Conservation (phyloP, 1,140 invertebrate species). For the Nixonia krombeini region DNA sequence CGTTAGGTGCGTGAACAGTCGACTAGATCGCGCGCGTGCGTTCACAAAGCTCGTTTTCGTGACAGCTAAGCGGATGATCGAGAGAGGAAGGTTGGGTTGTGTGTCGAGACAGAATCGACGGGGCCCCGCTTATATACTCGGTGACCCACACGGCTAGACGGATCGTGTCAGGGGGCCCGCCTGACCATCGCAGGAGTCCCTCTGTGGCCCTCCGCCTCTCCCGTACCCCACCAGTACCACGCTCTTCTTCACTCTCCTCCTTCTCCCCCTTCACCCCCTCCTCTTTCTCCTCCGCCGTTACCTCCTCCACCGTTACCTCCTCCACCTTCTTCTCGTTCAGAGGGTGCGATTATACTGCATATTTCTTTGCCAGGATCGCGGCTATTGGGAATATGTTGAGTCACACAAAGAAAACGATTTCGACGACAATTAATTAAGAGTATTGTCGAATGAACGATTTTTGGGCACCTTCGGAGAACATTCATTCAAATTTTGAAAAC, state of each 20-base stretch:
- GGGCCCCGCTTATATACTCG: slow-evolving; percentile 70
- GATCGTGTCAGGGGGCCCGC: slow-evolving; percentile 51
- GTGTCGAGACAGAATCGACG: slow-evolving; percentile 66
- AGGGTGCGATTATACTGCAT: slow-evolving; percentile 29
- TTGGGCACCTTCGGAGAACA: too few relatives aligned
- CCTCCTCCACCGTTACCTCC: background rate
- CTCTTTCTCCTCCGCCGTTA: slow-evolving; percentile 1
- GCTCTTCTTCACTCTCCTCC: slow-evolving; percentile 9
- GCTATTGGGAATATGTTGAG: background rate
- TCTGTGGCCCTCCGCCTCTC: slow-evolving; percentile 21
- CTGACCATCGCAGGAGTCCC: slow-evolving; percentile 39
- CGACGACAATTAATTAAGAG: too few relatives aligned
- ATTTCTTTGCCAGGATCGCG: slow-evolving; percentile 14
- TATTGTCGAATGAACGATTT: too few relatives aligned
- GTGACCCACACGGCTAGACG: slow-evolving; percentile 57
- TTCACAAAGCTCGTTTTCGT: slow-evolving; percentile 49
- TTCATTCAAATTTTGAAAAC: too few relatives aligned
- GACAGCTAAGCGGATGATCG: slow-evolving; percentile 34
- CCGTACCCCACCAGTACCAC: slow-evolving; percentile 10
- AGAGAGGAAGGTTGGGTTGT: slow-evolving; percentile 67
- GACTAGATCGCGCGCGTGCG: slow-evolving; percentile 51
- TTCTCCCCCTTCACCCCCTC: slow-evolving; percentile 1
- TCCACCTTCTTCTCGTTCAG: slow-evolving; percentile 4
- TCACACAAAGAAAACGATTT: background rate
- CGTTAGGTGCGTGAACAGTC: slow-evolving; percentile 40